Evolutionary conservation across 2,113 vertebrate species (phyloP), one percentile per base, ranked within the genome.

Genomic region (Phasianus colchicus): DNA sequence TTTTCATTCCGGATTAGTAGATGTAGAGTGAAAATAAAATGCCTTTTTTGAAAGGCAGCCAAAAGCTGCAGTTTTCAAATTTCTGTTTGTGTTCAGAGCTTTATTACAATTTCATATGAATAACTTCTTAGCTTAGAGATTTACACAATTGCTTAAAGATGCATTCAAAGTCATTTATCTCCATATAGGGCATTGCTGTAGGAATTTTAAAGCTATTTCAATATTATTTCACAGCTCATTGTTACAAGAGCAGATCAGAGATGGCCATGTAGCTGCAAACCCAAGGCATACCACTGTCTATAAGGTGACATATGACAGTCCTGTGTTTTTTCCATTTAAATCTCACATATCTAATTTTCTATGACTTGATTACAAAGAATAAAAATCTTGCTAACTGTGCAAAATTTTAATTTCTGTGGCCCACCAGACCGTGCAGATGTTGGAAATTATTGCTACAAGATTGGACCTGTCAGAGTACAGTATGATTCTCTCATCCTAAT

Each of bases 11-110:
- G 80, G 63, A 84, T 79, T 76, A 75, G 58, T 52, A 90, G 89
- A n/a, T 2, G 4, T 45, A 79, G 63, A 43, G 36, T 22, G 42
- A 84, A 92, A 93, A 82, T 32, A 73, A 90, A 93, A 92, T 42
- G 36, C 58, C 30, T 86, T 67, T 54, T 58, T 79, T 84, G 86
- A 92, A 79, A 94, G 58, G 52, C 77, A 95, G 86, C 63, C 94
- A 86, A 92, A 93, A 94, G 58, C 81, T 83, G n/a, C 48, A 6
- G 57, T 57, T 90, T 85, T 48, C 8, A 2, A 75, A 85, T 92
- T 89, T 83, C 63, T 34, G 43, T 87, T 87, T 71, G 8, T 55
- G 58, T 79, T 90, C 84, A 85, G 45, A 69, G 60, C 86, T 93
- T 90, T 85, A 87, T 87, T 78, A 70, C 70, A 42, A 82, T 87